Percentiles rank a stretch among this genome's conserved stretches.
These are phyloP conservation scores for Cynopterus brachyotis DNA, from an alignment of 2,113 vertebrate genomes.

Conservation along the genomic window DNA sequence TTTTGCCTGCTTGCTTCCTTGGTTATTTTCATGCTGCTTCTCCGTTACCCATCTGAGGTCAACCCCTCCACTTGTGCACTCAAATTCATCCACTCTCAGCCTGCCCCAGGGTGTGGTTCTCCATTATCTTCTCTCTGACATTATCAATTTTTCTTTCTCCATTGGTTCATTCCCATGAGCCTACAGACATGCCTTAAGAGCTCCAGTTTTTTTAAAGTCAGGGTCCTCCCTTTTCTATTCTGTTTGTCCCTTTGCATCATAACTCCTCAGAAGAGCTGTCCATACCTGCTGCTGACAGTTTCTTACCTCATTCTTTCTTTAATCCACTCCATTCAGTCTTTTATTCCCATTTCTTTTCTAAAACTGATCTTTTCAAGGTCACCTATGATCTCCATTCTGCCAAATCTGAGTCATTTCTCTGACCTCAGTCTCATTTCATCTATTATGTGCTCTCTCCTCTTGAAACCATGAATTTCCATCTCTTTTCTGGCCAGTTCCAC, in stretches of 20 bases:
- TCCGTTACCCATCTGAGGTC: background rate
- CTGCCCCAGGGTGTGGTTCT: background rate
- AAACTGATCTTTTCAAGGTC: background rate
- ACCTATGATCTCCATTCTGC: no score
- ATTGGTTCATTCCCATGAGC: background rate
- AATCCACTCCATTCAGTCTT: background rate
- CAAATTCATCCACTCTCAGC: fast-evolving
- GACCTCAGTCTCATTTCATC: background rate
- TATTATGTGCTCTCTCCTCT: background rate
- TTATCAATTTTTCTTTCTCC: background rate
- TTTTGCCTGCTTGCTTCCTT: background rate
- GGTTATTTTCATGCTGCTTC: no score
- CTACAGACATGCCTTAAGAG: no score
- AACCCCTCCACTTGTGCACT: background rate
- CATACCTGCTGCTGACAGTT: background rate
- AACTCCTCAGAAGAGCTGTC: background rate
- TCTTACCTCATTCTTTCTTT: background rate
- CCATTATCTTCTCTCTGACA: background rate
- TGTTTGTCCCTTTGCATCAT: fast-evolving
- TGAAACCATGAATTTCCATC: background rate
- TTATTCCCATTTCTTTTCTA: background rate
- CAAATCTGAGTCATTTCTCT: background rate
- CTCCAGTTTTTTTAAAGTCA: background rate
- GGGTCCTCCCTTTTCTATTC: no score
- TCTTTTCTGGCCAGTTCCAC: background rate